Evolutionary conservation across 2,797 vertebrate genomes (phyloP).

Genomic region (Dermochelys coriacea): DNA sequence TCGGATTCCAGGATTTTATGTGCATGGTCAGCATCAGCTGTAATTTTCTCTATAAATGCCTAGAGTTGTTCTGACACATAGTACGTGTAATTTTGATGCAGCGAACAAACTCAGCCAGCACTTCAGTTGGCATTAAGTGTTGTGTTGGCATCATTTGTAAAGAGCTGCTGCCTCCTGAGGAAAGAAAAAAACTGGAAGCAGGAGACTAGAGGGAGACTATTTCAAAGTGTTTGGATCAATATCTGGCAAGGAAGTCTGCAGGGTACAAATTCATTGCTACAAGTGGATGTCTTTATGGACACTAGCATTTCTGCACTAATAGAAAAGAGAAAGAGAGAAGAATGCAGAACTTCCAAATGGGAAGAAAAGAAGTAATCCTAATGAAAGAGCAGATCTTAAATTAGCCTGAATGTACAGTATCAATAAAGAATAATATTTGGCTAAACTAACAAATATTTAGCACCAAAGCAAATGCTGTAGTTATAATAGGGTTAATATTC

Average conservation of each 20-base stretch:
- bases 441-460: background rate
- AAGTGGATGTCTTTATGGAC: background rate
- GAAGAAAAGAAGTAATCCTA: background rate
- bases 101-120: background rate
- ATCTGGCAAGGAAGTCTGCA: background rate
- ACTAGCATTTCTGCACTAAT: accelerated
- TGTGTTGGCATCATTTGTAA: background rate
- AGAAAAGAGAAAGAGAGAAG: background rate
- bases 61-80: background rate
- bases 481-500: background rate
- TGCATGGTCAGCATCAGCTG: background rate
- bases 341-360: no score
- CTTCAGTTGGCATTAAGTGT: conserved; percentile 35
- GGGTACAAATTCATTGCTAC: background rate
- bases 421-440: background rate
- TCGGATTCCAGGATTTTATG: background rate
- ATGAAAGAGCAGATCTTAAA: background rate
- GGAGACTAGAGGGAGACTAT: background rate
- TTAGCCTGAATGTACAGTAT: background rate
- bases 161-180: background rate
- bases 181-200: background rate
- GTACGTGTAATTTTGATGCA: background rate
- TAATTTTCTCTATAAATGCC: background rate
- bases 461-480: background rate
- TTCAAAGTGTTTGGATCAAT: background rate